Conservation (phyloP, 2,888 invertebrate species). For the Patella pellucida region DNA sequence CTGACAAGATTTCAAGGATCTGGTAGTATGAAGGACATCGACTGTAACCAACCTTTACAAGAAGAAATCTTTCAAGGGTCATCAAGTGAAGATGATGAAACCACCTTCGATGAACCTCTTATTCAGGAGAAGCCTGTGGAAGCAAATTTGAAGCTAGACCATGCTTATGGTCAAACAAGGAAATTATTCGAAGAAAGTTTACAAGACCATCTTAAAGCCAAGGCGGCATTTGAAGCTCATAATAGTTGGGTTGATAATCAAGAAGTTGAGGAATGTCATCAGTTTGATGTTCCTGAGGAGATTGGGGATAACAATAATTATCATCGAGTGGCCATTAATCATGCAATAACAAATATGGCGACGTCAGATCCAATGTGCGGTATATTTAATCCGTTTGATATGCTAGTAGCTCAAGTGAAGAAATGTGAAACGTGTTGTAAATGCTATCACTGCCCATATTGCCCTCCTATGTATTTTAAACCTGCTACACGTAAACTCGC, state of each 20-base stretch:
- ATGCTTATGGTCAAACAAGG: too few relatives aligned
- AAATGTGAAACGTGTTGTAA: background rate
- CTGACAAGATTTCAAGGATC: too few relatives aligned
- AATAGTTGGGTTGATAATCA: background rate
- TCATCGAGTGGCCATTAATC: background rate
- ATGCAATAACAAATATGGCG: background rate
- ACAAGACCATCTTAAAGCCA: background rate
- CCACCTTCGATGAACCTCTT: too few relatives aligned
- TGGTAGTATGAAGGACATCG: too few relatives aligned
- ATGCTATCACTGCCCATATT: background rate
- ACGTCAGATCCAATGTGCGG: background rate
- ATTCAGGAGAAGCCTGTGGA: too few relatives aligned
- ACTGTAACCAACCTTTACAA: background rate
- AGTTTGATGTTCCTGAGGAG: background rate
- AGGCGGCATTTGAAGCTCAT: background rate
- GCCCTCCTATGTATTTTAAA: background rate
- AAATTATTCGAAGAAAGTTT: background rate
- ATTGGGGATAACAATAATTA: background rate
- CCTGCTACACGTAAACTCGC: background rate
- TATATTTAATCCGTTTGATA: background rate
- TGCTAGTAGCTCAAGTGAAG: background rate
- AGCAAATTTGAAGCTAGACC: too few relatives aligned
- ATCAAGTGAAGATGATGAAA: slow-evolving; percentile 1
- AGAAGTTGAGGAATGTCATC: background rate
- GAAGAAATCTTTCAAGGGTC: background rate